Evolutionary conservation across 2,888 invertebrate species (phyloP).

Genomic region (Arctia plantaginis): DNA sequence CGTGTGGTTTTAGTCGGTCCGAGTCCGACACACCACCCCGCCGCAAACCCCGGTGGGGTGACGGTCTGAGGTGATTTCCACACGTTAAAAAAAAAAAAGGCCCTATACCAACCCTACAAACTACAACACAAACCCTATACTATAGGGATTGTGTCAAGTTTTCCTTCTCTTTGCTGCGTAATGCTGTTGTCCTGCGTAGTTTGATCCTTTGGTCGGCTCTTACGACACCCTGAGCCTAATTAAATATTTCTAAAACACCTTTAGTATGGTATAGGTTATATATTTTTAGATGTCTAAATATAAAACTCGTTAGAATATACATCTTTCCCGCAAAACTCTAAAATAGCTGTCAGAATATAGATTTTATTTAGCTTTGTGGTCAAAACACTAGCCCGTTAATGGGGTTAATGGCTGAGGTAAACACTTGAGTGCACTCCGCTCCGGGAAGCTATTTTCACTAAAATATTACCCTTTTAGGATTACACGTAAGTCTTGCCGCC

Average conservation of each 20-base stretch:
- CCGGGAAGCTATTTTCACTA: conserved; percentile 72
- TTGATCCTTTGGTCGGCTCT: no score
- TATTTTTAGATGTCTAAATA: neutral
- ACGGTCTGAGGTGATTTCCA: no score
- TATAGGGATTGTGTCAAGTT: no score
- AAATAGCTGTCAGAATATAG: conserved; percentile 5
- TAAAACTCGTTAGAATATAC: neutral
- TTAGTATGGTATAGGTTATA: neutral
- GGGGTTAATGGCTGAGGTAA: conserved; percentile 76
- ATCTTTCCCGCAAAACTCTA: neutral
- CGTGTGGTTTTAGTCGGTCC: no score
- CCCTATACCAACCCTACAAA: no score
- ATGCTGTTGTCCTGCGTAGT: no score
- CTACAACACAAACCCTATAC: no score
- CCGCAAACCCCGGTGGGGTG: no score
- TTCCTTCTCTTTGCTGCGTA: no score
- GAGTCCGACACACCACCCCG: no score
- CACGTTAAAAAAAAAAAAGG: no score
- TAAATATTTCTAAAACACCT: neutral
- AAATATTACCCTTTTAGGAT: conserved; percentile 83
- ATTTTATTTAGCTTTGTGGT: conserved; percentile 37
- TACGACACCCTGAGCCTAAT: no score
- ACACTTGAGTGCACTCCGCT: conserved; percentile 76
- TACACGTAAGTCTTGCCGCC: conserved; percentile 66
- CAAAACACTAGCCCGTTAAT: conserved; percentile 60